Percentiles rank a stretch among this genome's conserved stretches.
phyloP scores from a whole-genome alignment of 2,113 vertebrate species.

The Rhinolophus ferrumequinum region DNA sequence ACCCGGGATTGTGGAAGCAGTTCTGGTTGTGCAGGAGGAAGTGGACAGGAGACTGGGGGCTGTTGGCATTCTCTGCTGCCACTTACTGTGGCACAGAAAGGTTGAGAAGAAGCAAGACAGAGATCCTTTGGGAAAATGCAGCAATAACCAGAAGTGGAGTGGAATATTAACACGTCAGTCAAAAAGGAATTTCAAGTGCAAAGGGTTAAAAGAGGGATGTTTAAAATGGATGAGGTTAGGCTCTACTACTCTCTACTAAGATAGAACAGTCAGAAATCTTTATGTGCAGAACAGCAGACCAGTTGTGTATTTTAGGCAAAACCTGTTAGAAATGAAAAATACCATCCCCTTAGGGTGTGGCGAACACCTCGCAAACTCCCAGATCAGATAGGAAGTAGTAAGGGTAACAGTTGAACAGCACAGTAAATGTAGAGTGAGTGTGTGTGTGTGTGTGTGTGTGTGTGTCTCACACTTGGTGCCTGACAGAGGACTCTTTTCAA shows the following conservation, averaged over 20 bases:
- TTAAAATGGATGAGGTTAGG: not conserved
- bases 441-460: not conserved
- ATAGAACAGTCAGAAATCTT: not conserved
- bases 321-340: not conserved
- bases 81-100: not conserved
- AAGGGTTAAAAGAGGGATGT: not conserved
- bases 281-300: not conserved
- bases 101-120: not conserved
- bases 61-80: not conserved
- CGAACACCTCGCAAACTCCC: no score
- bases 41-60: not conserved
- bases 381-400: not conserved
- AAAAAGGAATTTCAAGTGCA: not conserved
- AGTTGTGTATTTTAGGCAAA: not conserved
- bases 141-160: not conserved
- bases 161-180: fast-evolving
- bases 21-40: not conserved
- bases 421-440: not conserved
- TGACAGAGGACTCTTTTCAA: not conserved
- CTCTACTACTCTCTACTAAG: not conserved
- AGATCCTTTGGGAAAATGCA: not conserved
- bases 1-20: not conserved
- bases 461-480: not conserved
- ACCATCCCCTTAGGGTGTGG: not conserved
- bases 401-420: not conserved